These are phyloP conservation scores for Leptarthrus brevirostris DNA, from an alignment of 2,888 invertebrate genomes.

Conservation along the genomic window DNA sequence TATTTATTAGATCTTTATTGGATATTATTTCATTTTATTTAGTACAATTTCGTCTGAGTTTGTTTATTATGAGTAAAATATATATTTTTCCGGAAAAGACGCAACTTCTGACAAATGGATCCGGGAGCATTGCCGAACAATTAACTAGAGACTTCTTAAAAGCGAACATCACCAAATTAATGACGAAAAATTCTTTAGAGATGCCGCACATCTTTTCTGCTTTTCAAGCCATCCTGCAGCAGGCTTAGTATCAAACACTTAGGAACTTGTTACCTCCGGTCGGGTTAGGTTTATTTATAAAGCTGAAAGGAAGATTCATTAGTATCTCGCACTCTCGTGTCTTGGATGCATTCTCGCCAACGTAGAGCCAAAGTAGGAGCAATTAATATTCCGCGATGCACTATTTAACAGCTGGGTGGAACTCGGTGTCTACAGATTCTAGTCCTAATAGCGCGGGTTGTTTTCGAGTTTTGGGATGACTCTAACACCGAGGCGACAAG, in stretches of 20 bases:
- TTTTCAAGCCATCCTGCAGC: slow-evolving; percentile 30
- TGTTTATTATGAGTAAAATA: too few species aligned
- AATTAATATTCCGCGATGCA: slow-evolving; percentile 53
- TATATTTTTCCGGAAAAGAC: too few species aligned
- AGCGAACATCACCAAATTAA: slow-evolving; percentile 50
- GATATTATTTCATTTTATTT: too few species aligned
- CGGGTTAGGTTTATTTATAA: slow-evolving; percentile 47
- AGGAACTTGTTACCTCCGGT: slow-evolving; percentile 4
- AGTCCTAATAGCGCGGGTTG: slow-evolving; percentile 28
- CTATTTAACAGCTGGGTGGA: slow-evolving; percentile 53
- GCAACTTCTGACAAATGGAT: slow-evolving; percentile 16
- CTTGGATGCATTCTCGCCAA: slow-evolving; percentile 4
- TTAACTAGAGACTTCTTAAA: slow-evolving; percentile 52
- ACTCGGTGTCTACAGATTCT: slow-evolving; percentile 9
- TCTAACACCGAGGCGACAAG: slow-evolving; percentile 48
- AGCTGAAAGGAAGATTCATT: slow-evolving; percentile 39
- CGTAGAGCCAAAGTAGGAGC: slow-evolving; percentile 21
- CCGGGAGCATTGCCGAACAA: slow-evolving; percentile 43
- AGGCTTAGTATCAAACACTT: slow-evolving; percentile 3
- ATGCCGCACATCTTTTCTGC: slow-evolving; percentile 48
- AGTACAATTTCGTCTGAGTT: too few species aligned
- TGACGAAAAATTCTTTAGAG: slow-evolving; percentile 51
- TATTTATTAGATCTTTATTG: too few species aligned
- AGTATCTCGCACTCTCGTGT: slow-evolving; percentile 22
- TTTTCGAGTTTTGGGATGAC: slow-evolving; percentile 38